Evolutionary conservation across 1,140 invertebrate species (phyloP), one percentile per base, ranked within the genome.

Genomic region (Drosophila insularis): DNA sequence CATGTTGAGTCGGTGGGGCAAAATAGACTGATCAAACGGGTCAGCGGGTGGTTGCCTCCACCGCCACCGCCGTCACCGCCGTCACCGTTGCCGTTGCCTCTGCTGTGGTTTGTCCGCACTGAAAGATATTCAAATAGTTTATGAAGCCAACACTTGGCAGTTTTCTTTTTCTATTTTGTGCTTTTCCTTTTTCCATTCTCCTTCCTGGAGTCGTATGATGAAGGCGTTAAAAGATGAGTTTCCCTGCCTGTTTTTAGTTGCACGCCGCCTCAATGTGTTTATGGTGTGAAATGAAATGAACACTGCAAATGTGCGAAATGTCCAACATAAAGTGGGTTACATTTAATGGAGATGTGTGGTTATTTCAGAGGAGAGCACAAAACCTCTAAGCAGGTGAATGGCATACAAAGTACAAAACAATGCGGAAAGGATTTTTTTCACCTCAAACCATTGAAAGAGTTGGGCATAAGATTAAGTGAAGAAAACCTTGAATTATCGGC

Each of bases 231-330:
- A 62, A 62, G 75, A 78, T 78, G 62, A 78, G 62, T 43, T 61
- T 78, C 43, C 65, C 60, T 60, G 40, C 60, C 60, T 60, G 40
- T 31, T 63, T 58, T 35, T 63, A 50, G 40, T 64, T 56, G 53
- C 14, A n/a, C 43, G 35, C 23, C 37, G 23, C 14, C 23, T 35
- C 40, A 23, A 53, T 66, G 39, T 40, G 37, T 61, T 61, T 74
- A 19, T 43, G 63, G 63, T 74, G 63, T 74, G 71, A 74, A 62
- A 68, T 75, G 54, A 58, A 58, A 35, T 75, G 73, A 59, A 59
- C 73, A 76, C 46, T 68, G 72, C 63, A 75, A 66, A 75, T 76
- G 73, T 76, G 73, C 73, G 27, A 76, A 76, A 74, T 76, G 73
- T 76, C 63, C 54, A 63, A 58, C 58, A 39, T 43, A 23, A 69